phyloP scores from a whole-genome alignment of 2,113 vertebrate genomes.

The Hippopotamus amphibius region DNA sequence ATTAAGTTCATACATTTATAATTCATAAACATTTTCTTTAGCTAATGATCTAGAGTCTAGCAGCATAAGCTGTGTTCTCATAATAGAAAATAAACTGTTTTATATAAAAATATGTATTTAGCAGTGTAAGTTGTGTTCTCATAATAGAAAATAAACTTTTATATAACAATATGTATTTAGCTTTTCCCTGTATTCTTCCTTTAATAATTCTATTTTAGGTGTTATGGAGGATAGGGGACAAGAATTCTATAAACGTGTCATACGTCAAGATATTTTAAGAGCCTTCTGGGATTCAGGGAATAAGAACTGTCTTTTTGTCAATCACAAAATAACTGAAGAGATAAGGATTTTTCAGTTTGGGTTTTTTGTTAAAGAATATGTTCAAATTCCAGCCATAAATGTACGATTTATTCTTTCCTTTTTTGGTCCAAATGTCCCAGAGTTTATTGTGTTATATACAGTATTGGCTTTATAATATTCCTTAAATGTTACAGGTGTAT shows the following conservation, averaged over 20 bases:
- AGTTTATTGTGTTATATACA: background rate
- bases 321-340: background rate
- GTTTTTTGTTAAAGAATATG: background rate
- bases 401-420: background rate
- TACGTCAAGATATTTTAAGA: slow-evolving; percentile 27
- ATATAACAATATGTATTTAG: background rate
- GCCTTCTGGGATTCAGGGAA: background rate
- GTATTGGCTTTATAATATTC: background rate
- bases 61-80: background rate
- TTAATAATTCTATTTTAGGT: background rate
- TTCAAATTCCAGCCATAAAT: background rate
- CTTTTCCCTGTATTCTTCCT: background rate
- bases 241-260: background rate
- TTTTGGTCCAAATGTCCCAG: background rate
- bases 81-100: background rate
- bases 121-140: background rate
- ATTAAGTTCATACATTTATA: background rate
- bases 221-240: background rate
- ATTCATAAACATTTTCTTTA: slow-evolving; percentile 5
- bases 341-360: background rate
- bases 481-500: background rate
- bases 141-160: slow-evolving; percentile 15
- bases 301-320: slow-evolving; percentile 23
- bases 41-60: background rate
- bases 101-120: background rate